phyloP scores from a whole-genome alignment of 1,140 invertebrate species.

The Nephotettix cincticeps region DNA sequence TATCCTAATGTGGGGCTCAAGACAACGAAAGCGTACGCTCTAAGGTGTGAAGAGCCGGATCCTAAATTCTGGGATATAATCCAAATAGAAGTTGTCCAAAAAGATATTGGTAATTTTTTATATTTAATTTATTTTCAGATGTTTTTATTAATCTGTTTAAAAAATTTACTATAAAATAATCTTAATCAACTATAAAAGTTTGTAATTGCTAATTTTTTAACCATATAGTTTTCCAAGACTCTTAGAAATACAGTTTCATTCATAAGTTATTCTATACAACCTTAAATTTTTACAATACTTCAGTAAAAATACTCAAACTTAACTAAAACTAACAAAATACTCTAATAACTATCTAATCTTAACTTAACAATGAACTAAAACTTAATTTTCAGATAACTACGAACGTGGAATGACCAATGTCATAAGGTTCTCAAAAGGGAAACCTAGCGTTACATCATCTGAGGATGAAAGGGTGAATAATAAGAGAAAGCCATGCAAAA shows the following conservation, averaged over 20 bases:
- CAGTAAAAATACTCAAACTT: neutral
- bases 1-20: neutral
- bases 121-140: too few relatives aligned
- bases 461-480: neutral
- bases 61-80: too few relatives aligned
- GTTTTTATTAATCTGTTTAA: too few relatives aligned
- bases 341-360: neutral
- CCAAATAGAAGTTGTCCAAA: neutral
- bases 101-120: too few relatives aligned
- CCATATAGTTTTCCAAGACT: too few relatives aligned
- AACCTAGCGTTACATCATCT: neutral
- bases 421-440: neutral
- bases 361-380: too few relatives aligned
- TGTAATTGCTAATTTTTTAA: too few relatives aligned
- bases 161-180: too few relatives aligned
- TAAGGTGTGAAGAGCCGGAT: neutral
- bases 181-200: too few relatives aligned
- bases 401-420: neutral
- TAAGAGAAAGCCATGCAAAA: neutral
- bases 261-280: neutral
- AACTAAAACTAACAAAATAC: neutral
- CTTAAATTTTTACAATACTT: neutral
- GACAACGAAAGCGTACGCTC: neutral
- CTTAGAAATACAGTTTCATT: neutral
- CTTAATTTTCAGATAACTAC: conserved; percentile 2